Conservation (phyloP, 2,888 invertebrate genomes). For the Cantharis nigra region DNA sequence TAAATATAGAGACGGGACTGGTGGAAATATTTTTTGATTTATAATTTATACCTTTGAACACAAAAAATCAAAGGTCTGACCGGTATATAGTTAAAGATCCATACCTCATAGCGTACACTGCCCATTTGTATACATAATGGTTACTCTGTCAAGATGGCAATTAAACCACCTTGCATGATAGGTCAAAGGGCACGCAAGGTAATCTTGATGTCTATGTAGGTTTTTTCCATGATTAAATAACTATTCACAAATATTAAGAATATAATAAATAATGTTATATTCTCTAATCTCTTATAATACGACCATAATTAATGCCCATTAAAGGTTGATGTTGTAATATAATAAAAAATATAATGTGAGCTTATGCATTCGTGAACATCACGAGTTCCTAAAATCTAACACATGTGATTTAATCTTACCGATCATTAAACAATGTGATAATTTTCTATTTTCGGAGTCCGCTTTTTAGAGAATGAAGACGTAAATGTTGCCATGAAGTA, state of each 20-base stretch:
- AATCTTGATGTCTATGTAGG: constrained; percentile 22
- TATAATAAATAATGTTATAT: not conserved
- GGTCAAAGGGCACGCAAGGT: constrained; percentile 42
- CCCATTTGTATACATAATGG: constrained; percentile 40
- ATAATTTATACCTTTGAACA: constrained; percentile 37
- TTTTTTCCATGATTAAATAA: not conserved
- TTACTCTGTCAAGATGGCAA: constrained; percentile 48
- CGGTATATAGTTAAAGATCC: constrained; percentile 41
- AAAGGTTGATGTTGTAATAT: not conserved
- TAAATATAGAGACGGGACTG: not conserved
- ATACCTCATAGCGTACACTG: constrained; percentile 41
- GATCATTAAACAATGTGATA: not conserved
- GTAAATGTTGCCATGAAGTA: not conserved
- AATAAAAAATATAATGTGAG: not conserved
- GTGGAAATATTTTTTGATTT: constrained; percentile 20
- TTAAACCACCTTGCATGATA: constrained; percentile 45
- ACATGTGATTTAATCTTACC: not conserved
- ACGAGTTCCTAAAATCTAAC: not conserved
- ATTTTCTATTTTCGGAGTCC: not conserved
- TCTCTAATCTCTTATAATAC: not conserved
- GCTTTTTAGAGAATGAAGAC: not conserved
- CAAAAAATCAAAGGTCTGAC: constrained; percentile 24
- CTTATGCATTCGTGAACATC: not conserved
- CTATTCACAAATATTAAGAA: constrained; percentile 1
- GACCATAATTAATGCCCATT: not conserved